Base-by-base conservation (phyloP, 1,140 invertebrate species). In the Musca vetustissima region DNA sequence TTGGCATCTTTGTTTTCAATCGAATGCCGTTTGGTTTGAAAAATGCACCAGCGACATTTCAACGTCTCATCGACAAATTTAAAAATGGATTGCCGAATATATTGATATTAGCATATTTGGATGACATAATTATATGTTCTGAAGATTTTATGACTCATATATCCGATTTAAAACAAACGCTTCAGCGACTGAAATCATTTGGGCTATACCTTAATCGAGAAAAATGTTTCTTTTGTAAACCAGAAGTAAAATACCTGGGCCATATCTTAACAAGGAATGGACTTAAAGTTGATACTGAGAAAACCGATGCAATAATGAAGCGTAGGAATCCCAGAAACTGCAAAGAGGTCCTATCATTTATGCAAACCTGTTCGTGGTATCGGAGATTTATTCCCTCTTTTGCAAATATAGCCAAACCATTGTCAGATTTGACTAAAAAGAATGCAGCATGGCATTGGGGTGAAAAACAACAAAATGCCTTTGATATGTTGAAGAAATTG, bases 321-420 rank as follows among this genome's bases (percentile, higher is more conserved):
- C 25, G 66, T n/a, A n/a, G n/a, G n/a, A n/a, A n/a, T 2, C 66
- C 52, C 4, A 64, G 24, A 43, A 68, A 70, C 21, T 7, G 73
- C 1, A 76, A 76, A 48, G 73, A 79, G 9, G 48, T 68, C 64
- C 1, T 59, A 28, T 59, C 25, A 3, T 81, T 82, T 65, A 57
- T 80, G 2, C 78, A 80, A 55, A 81, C 79, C 1, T 74, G 70
- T 19, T 77, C 74, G 14, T 82, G 77, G 79, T 85, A 83, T 61
- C 22, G 83, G 19, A 59, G 75, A 25, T 85, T 85, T 70, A 78
- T 85, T 4, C 69, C 71, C 9, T 19, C 77, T 9, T 85, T 81
- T 68, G 68, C 55, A 32, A 9, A 78, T 14, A 71, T 80, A 2
- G 74, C 83, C 0, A 69, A 74, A 67, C 83, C 83, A 1, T 64